Evolutionary conservation across 2,797 vertebrate species (phyloP).

Genomic region (Okamejei kenojei): DNA sequence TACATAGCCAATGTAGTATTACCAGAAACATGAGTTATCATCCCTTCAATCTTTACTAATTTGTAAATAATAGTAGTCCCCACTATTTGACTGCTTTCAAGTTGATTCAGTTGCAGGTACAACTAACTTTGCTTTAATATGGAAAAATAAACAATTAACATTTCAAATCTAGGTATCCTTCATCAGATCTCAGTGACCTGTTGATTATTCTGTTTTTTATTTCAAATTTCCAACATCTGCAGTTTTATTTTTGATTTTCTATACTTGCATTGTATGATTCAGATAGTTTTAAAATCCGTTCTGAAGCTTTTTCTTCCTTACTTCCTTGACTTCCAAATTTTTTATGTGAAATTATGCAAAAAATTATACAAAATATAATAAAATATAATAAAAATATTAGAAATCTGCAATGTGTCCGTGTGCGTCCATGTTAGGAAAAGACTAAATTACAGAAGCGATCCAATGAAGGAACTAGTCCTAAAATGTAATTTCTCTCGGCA

Average conservation of each 20-base stretch:
- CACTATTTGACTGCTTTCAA: neutral
- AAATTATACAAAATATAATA: neutral
- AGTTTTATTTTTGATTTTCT: too few relatives aligned
- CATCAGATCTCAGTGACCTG: too few relatives aligned
- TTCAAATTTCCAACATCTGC: too few relatives aligned
- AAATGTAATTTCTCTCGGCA: neutral
- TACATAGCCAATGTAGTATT: neutral
- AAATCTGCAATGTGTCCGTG: neutral
- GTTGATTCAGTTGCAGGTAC: neutral
- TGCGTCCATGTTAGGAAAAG: neutral
- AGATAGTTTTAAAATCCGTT: neutral
- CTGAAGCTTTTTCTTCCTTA: neutral
- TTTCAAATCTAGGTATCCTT: too few relatives aligned
- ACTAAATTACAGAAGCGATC: neutral
- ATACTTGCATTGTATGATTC: neutral
- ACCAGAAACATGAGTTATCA: neutral
- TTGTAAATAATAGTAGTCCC: neutral
- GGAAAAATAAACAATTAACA: too few relatives aligned
- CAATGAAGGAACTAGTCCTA: neutral
- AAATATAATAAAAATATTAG: neutral
- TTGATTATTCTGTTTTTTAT: too few relatives aligned
- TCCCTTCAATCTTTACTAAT: neutral
- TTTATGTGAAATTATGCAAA: neutral
- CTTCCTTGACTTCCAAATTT: neutral
- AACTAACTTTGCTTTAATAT: neutral